Percentiles rank a stretch among this genome's conserved stretches.
Conservation (phyloP, 2,113 vertebrate species). For the Poecile atricapillus region DNA sequence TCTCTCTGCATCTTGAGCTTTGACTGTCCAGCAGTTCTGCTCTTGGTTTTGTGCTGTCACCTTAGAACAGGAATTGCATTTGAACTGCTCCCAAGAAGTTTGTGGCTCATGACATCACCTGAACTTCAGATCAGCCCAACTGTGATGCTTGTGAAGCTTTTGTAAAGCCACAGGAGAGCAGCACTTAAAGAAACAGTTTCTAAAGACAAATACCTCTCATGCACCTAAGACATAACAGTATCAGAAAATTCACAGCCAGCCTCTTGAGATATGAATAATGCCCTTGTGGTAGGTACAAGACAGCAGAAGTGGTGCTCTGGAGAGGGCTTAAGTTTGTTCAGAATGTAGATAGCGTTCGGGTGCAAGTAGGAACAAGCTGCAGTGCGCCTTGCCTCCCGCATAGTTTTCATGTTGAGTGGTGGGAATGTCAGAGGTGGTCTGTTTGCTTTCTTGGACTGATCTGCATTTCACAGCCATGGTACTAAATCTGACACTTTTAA, state of each 20-base stretch:
- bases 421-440: background rate
- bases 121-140: background rate
- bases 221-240: background rate
- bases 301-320: conserved; percentile 19
- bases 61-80: background rate
- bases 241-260: conserved; percentile 1
- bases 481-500: background rate
- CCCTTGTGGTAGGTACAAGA: background rate
- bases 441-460: background rate
- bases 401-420: background rate
- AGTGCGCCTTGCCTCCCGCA: background rate
- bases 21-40: background rate
- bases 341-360: background rate
- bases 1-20: background rate
- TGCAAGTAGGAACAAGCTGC: conserved; percentile 8
- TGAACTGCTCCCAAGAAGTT: background rate
- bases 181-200: background rate
- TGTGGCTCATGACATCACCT: background rate
- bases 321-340: background rate
- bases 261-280: background rate
- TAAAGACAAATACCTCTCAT: background rate
- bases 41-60: background rate
- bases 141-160: background rate
- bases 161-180: background rate
- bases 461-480: background rate